Conservation (phyloP, 2,113 vertebrate species). For the Phylloscopus trochiloides region DNA sequence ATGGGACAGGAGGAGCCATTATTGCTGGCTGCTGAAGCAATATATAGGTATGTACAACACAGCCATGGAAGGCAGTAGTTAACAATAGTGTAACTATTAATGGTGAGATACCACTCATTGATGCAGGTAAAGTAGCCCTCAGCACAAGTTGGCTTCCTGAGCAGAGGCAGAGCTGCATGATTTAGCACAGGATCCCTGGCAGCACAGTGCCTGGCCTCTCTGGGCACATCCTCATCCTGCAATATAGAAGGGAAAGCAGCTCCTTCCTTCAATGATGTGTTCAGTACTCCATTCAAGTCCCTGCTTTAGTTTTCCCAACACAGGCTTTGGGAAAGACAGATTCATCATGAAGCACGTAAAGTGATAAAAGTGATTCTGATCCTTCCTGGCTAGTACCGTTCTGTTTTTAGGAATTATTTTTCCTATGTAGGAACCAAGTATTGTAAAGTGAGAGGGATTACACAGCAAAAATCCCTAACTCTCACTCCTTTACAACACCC, state of each 20-base stretch:
- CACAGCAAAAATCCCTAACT: not conserved
- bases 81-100: accelerated
- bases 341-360: not conserved
- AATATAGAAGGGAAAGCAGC: not conserved
- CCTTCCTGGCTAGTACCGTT: not conserved
- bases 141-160: accelerated
- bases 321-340: not conserved
- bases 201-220: accelerated
- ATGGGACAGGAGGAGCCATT: not conserved
- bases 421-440: not conserved
- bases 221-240: accelerated
- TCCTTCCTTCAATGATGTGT: not conserved
- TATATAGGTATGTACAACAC: too few relatives aligned
- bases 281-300: accelerated
- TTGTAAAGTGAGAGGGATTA: not conserved
- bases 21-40: not conserved
- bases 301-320: not conserved
- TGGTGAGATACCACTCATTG: not conserved
- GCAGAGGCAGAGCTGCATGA: not conserved
- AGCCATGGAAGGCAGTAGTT: not conserved
- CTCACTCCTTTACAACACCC: not conserved
- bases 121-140: not conserved
- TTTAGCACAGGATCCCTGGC: not conserved
- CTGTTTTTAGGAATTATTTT: not conserved
- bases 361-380: not conserved